phyloP scores from a whole-genome alignment of 2,113 vertebrate genomes.

The Lepisosteus osseus region DNA sequence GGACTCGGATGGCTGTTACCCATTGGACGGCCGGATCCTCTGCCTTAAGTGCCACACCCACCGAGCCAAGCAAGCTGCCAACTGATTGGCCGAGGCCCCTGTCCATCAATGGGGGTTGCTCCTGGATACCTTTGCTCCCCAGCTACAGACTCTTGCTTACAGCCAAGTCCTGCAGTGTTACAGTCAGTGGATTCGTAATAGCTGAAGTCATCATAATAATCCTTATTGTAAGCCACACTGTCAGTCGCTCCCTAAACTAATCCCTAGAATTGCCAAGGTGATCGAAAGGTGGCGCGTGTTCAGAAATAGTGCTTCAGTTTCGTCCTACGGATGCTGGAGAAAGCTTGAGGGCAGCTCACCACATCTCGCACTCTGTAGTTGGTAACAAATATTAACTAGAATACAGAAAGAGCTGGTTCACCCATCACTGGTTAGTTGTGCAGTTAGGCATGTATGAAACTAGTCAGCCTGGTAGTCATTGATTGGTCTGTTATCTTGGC shows the following conservation, averaged over 20 bases:
- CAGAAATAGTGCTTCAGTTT: no score
- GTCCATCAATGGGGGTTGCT: slow-evolving; percentile 7
- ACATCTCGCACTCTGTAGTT: no score
- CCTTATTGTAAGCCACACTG: background rate
- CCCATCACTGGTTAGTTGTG: no score
- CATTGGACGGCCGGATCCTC: slow-evolving; percentile 84
- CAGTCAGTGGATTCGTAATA: background rate
- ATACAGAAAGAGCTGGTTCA: no score
- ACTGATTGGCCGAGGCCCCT: slow-evolving; percentile 53
- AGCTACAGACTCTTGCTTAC: slow-evolving; percentile 21
- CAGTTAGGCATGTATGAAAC: no score
- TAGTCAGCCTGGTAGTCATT: no score
- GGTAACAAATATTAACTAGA: no score
- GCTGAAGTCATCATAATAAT: slow-evolving; percentile 11
- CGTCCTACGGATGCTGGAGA: no score
- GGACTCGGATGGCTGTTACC: slow-evolving; percentile 88
- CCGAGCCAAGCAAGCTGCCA: slow-evolving; percentile 69
- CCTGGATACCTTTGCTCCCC: slow-evolving; percentile 12
- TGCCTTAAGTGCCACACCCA: slow-evolving; percentile 89
- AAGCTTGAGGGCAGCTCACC: no score
- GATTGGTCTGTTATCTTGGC: no score
- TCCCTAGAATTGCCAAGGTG: no score
- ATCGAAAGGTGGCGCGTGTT: no score
- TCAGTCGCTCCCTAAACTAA: slow-evolving; percentile 11
- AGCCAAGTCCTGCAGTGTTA: slow-evolving; percentile 33